Evolutionary conservation across 2,113 vertebrate genomes (phyloP), one percentile per base, ranked within the genome.

Genomic region (Grammomys surdaster): DNA sequence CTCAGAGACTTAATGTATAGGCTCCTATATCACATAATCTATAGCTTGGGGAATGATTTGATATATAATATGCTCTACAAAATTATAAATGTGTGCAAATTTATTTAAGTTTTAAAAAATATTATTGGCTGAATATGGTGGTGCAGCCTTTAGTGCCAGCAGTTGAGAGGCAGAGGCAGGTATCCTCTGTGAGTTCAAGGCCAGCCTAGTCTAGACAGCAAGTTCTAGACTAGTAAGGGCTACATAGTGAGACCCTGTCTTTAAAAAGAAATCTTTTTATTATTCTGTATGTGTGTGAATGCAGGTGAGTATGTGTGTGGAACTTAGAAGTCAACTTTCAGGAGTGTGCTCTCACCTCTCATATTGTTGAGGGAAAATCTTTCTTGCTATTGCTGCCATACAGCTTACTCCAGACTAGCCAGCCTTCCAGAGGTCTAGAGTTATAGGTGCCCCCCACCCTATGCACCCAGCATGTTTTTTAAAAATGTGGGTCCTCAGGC

Each of bases 1-100:
- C 88, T 95, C 17, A 93, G 56, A 65, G 82, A 89, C 82, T 92
- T 90, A 96, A 82, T 46, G 19, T 91, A 70, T 69, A 94, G 69
- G 72, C 46, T 90, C 43, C 46, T 72, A 48, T 67, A 56, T 76
- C 88, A 93, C 22, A 94, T 60, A 88, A 58, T 88, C 73, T 80
- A 67, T 85, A 92, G 90, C 43, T 33, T 51, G 46, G 22, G 70
- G 77, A 81, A 46, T 67, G 69, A 82, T 33, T 67, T 90, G 54
- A 36, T 67, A 85, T 51, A 43, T 20, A 63, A 86, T 17, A 46
- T 65, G 48, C 7, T 95, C 56, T 78, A 78, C 10, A 60, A 46
- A 84, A 73, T 60, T 89, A 77, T 40, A n/a, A 20, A 69, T 28
- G 51, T 56, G 16, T 28, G 8, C 24, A 36, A 43, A 20, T 63